Evolutionary conservation across 2,113 vertebrate genomes (phyloP), one percentile per base, ranked within the genome.

Genomic region (Maccullochella peelii): DNA sequence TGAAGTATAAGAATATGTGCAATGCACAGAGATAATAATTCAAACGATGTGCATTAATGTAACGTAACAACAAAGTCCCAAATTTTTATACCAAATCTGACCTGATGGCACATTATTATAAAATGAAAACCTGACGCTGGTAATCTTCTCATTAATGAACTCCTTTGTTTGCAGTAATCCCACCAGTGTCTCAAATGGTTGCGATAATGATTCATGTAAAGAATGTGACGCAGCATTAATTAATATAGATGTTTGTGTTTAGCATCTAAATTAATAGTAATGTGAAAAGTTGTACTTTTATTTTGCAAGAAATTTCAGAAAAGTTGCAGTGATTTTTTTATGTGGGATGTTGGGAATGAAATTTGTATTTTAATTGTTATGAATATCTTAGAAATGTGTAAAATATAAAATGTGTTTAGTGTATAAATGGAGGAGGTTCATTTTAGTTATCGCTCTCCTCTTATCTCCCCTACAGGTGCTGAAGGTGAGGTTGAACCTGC

Each of bases 401-500:
- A 20, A 59, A 8, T 62, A 16, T 61, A 20, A 36, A 58, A 47
- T 25, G 23, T 42, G 62, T 66, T 40, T 36, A n/a, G 70, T 49
- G 27, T 36, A n/a, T 36, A 1, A n/a, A n/a, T 7, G 27, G 33
- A 6, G 27, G 33, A 6, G 38, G 14, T 70, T 52, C 42, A 12
- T 75, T 72, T 62, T 0, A 36, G 8, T n/a, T 9, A 38, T 74
- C 6, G n/a, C 21, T 65, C 5, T 69, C 23, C 12, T 86, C 14
- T 50, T 44, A 0, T 72, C 27, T 55, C 38, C 8, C 7, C 36
- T 61, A 2, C 76, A 96, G 95, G 94, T 96, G 54, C 74, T 96
- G 80, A 96, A 95, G 86, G 95, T 96, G 68, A 90, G 95, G 49
- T 85, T 95, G 54, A 96, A 96, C 88, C 93, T 96, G 54, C 94